Evolutionary conservation across 92 coral and sea anemone genomes (phyloP).

Genomic region (Scolanthus callimorphus): DNA sequence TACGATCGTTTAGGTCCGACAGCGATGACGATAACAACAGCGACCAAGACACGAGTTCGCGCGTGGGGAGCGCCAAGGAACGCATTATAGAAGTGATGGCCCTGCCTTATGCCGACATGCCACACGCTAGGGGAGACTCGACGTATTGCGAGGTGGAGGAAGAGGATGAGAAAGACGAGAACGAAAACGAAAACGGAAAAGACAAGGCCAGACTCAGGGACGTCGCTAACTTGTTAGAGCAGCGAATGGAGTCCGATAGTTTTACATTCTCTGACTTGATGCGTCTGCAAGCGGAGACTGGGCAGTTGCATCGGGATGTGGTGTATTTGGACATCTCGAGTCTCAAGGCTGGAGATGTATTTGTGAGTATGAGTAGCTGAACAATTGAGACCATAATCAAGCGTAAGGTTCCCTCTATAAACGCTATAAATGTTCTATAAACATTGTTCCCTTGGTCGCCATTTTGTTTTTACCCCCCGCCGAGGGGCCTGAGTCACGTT

Average conservation of each 20-base stretch:
- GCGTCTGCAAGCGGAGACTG: conserved; percentile 43
- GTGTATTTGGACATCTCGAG: conserved; percentile 77
- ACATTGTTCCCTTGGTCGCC: too few species aligned
- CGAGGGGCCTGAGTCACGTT: too few species aligned
- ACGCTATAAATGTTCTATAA: too few species aligned
- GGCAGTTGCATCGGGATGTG: conserved; percentile 69
- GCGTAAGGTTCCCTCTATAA: too few species aligned
- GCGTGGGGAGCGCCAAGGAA: conserved; percentile 31
- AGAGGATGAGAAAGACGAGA: conserved; percentile 11
- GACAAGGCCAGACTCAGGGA: conserved; percentile 5
- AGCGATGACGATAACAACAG: conserved; percentile 49
- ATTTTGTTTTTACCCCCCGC: too few species aligned
- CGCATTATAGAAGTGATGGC: conserved; percentile 62
- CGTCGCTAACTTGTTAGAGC: conserved; percentile 19
- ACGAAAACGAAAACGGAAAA: not conserved
- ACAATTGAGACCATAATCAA: too few species aligned
- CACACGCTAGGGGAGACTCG: conserved; percentile 65
- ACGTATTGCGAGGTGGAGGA: conserved; percentile 53
- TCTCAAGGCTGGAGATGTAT: conserved; percentile 84
- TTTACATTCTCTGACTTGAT: conserved; percentile 66
- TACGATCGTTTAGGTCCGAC: too few species aligned
- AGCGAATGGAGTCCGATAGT: conserved; percentile 21
- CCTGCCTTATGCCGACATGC: conserved; percentile 55
- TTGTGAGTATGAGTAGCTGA: conserved; percentile 83
- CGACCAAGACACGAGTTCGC: conserved; percentile 18